Evolutionary conservation across 2,888 invertebrate species (phyloP).

Genomic region (Cylindroiulus punctatus): DNA sequence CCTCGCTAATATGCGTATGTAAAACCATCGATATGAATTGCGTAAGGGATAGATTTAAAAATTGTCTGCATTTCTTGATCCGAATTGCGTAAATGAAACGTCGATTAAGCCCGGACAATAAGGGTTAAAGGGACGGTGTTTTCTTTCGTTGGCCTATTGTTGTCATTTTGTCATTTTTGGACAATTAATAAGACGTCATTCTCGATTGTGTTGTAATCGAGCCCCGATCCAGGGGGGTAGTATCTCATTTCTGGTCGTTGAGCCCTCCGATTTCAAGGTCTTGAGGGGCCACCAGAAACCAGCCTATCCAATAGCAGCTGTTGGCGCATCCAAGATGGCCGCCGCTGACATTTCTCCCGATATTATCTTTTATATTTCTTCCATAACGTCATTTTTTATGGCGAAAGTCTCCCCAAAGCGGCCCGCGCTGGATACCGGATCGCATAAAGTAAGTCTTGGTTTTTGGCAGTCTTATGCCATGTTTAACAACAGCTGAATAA

Average conservation of each 20-base stretch:
- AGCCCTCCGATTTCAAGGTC: constrained; percentile 49
- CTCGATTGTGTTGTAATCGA: neutral
- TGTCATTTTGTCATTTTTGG: constrained; percentile 27
- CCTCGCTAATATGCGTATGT: too few species aligned
- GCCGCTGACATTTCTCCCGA: neutral
- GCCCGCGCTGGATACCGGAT: neutral
- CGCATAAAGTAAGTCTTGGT: neutral
- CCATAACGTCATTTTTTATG: neutral
- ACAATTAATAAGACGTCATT: constrained; percentile 41
- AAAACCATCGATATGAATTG: too few species aligned
- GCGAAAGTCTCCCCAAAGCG: neutral
- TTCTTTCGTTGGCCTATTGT: constrained; percentile 35
- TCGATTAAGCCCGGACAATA: constrained; percentile 16
- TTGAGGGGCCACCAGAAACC: neutral
- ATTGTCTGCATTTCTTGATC: neutral
- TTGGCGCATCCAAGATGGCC: neutral
- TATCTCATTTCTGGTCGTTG: constrained; percentile 47
- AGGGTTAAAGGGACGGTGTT: constrained; percentile 23
- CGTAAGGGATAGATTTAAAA: neutral
- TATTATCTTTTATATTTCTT: neutral
- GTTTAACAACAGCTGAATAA: constrained; percentile 10
- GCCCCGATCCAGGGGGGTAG: neutral
- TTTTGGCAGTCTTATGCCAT: constrained; percentile 7
- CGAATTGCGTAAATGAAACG: neutral
- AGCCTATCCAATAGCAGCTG: neutral